A percentile compares a stretch with the other conserved stretches of the same genome.
phyloP scores from a whole-genome alignment of 2,113 vertebrate species.

The Delphinus delphis region DNA sequence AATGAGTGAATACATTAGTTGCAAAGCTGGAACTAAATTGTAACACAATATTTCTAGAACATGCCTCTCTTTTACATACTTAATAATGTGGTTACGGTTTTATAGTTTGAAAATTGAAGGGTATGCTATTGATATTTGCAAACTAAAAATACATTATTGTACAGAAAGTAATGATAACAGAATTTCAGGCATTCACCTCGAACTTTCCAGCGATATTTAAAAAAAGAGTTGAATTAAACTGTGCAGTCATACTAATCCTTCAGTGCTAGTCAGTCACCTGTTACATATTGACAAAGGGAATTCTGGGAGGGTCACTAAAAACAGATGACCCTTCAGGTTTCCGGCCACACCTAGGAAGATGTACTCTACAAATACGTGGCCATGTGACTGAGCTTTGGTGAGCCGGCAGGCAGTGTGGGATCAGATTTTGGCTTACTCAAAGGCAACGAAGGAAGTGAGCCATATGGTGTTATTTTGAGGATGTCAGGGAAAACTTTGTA shows the following conservation, averaged over 20 bases:
- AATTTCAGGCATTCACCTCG: not conserved
- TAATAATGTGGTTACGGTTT: not conserved
- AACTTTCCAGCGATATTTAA: not conserved
- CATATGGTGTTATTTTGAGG: constrained; percentile 14
- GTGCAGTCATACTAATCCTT: not conserved
- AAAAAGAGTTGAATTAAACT: not conserved
- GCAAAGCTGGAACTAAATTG: not conserved
- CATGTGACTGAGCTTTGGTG: not conserved
- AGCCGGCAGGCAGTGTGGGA: not conserved
- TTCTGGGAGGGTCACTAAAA: not conserved
- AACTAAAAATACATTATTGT: not conserved
- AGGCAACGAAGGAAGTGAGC: not conserved
- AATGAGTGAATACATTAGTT: not conserved
- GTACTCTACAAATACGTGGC: not conserved
- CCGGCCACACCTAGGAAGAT: not conserved
- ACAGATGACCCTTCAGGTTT: not conserved
- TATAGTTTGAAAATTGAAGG: not conserved
- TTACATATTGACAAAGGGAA: not conserved
- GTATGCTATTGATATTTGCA: not conserved
- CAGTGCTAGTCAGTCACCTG: not conserved
- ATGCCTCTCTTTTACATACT: not conserved
- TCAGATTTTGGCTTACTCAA: not conserved
- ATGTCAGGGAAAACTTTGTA: not conserved
- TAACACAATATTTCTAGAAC: not conserved
- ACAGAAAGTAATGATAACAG: not conserved